Base-by-base conservation (phyloP, 2,797 vertebrate genomes). In the Trachurus trachurus region DNA sequence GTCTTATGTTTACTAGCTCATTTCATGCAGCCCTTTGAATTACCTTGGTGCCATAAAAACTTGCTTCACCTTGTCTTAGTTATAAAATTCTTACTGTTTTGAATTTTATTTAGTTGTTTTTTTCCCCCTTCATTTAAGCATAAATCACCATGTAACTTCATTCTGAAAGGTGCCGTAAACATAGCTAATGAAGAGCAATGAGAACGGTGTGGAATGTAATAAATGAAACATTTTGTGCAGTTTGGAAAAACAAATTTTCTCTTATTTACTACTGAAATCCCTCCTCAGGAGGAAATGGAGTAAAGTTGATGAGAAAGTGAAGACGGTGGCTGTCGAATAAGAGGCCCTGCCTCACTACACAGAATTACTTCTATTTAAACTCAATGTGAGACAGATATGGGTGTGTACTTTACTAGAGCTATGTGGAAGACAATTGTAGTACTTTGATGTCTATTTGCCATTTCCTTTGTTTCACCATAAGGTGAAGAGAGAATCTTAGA, bases 371-470 rank as follows among this genome's bases (percentile, higher is more conserved):
- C 29, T 34, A 65, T 67, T 71, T 69, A 52, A 74, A 52, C 71
- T 83, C 69, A 69, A 53, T 50, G 34, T 45, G 68, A 67, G 52
- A 66, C 37, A 62, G 70, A 75, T 40, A 73, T 52, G 29, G 31
- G 15, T 6, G 26, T 2, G 1, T 44, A 45, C 50, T 70, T 67
- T 64, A 42, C 62, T n/a, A 9, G 29, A 57, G 54, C 37, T 44
- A 53, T 56, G n/a, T 66, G 52, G 54, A 59, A 58, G 44, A 70
- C 47, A 6, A 47, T 62, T 81, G 67, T 16, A 57, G 22, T 78
- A 63, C 80, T 72, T 76, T 58, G 29, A 9, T 53, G 53, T 66
- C 54, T 40, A 16, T 62, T 78, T 71, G 40, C 15, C 49, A 54
- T 75, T 75, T 65, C 9, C 15, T 19, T 0, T 52, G 2, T 49